Percentiles rank a stretch among this genome's conserved stretches.
Conservation (phyloP, 2,113 vertebrate genomes). For the Sialia sialis region DNA sequence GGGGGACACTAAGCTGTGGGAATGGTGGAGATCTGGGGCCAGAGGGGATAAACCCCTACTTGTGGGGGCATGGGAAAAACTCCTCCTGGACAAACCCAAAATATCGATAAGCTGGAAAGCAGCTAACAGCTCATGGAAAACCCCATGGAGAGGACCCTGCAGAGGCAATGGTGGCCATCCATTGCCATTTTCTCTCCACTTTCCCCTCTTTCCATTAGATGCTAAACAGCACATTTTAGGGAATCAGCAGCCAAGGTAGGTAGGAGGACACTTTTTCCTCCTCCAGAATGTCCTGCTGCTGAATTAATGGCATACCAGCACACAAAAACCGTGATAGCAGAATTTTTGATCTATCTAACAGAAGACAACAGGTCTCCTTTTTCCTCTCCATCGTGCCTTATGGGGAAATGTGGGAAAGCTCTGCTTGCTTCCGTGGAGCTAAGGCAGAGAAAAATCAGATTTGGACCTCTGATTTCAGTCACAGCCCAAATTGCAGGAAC, state of each 20-base stretch:
- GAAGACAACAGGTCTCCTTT: not conserved
- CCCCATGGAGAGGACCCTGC: accelerated
- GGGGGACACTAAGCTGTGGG: accelerated
- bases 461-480: not conserved
- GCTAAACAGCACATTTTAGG: not conserved
- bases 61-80: not conserved
- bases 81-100: not conserved
- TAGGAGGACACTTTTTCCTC: not conserved
- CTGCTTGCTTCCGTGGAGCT: not conserved
- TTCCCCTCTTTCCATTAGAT: not conserved
- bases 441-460: not conserved
- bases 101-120: not conserved
- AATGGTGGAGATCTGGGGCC: not conserved
- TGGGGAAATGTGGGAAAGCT: not conserved
- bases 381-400: not conserved
- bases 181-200: not conserved
- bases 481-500: slow-evolving; percentile 42
- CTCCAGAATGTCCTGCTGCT: not conserved
- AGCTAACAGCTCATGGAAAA: not conserved
- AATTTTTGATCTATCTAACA: not conserved
- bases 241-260: not conserved
- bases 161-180: accelerated
- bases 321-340: not conserved
- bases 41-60: accelerated
- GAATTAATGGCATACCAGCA: accelerated